Evolutionary conservation across 2,797 vertebrate genomes (phyloP).

Genomic region (Galaxias olidus): DNA sequence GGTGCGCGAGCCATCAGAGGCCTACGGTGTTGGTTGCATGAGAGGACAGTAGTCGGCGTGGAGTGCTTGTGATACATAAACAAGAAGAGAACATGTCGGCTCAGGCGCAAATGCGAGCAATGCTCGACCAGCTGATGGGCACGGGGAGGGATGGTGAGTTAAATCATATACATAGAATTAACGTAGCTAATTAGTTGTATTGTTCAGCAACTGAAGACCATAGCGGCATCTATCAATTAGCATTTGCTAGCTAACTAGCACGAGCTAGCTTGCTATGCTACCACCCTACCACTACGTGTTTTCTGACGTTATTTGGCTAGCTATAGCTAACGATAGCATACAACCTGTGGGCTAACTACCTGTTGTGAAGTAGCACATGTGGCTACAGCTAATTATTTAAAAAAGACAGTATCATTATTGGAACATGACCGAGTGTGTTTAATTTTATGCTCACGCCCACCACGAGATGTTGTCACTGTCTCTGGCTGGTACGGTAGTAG

Average conservation of each 20-base stretch:
- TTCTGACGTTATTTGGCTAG: constrained; percentile 34
- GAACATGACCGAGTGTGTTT: too few relatives aligned
- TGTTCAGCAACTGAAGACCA: constrained; percentile 13
- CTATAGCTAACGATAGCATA: constrained; percentile 26
- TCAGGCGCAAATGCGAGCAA: constrained; percentile 97
- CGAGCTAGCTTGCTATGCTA: too few relatives aligned
- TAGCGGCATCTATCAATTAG: not conserved
- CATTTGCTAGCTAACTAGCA: too few relatives aligned
- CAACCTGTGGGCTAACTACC: constrained; percentile 45
- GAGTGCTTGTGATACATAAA: constrained; percentile 32
- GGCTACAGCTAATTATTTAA: constrained; percentile 6
- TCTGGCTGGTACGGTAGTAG: not conserved
- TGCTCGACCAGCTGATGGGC: constrained; percentile 99
- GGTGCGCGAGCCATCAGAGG: constrained; percentile 50
- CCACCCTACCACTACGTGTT: not conserved
- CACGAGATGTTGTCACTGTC: not conserved
- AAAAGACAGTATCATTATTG: not conserved
- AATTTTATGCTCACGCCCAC: too few relatives aligned
- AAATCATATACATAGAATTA: not conserved
- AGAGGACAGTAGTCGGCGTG: constrained; percentile 49
- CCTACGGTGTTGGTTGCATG: constrained; percentile 60
- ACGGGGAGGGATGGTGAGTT: constrained; percentile 94
- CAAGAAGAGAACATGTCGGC: constrained; percentile 85
- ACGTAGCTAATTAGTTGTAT: too few relatives aligned
- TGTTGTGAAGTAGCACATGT: constrained; percentile 66